A percentile compares a stretch with the other conserved stretches of the same genome.
Evolutionary conservation across 2,797 vertebrate species (phyloP).

Genomic region (Notoglanidium macrostoma): DNA sequence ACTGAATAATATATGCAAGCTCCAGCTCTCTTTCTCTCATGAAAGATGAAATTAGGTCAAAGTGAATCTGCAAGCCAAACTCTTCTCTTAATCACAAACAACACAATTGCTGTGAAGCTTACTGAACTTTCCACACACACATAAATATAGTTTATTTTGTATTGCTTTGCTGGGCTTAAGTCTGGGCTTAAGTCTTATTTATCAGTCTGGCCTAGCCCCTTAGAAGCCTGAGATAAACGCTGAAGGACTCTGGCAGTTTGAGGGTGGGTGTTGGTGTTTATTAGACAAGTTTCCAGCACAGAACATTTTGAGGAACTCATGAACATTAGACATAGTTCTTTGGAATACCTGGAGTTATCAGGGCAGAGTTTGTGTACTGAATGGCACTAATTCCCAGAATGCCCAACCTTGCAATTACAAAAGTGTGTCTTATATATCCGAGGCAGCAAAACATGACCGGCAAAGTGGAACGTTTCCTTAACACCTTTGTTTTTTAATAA

Average conservation of each 20-base stretch:
- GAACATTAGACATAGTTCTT: neutral
- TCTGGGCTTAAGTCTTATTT: neutral
- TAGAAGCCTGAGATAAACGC: neutral
- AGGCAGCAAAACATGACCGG: neutral
- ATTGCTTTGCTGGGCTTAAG: neutral
- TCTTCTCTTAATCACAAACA: slow-evolving; percentile 22
- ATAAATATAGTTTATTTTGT: neutral
- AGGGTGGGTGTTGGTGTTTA: neutral
- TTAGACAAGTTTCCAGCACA: neutral
- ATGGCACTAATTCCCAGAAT: neutral
- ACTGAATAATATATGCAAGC: neutral
- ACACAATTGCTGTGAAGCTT: slow-evolving; percentile 55
- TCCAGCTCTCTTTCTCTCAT: neutral
- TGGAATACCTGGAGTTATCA: neutral
- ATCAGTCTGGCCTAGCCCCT: neutral
- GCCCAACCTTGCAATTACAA: neutral
- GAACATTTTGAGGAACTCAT: neutral
- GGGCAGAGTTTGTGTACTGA: neutral
- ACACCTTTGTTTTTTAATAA: neutral
- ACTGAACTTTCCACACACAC: slow-evolving; percentile 50
- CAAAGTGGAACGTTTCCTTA: neutral
- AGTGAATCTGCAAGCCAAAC: slow-evolving; percentile 19
- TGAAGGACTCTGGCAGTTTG: neutral
- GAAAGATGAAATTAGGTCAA: slow-evolving; percentile 17
- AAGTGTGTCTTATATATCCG: neutral